These are phyloP conservation scores for Ceriagrion tenellum DNA, from an alignment of 2,888 invertebrate species.

Conservation along the genomic window DNA sequence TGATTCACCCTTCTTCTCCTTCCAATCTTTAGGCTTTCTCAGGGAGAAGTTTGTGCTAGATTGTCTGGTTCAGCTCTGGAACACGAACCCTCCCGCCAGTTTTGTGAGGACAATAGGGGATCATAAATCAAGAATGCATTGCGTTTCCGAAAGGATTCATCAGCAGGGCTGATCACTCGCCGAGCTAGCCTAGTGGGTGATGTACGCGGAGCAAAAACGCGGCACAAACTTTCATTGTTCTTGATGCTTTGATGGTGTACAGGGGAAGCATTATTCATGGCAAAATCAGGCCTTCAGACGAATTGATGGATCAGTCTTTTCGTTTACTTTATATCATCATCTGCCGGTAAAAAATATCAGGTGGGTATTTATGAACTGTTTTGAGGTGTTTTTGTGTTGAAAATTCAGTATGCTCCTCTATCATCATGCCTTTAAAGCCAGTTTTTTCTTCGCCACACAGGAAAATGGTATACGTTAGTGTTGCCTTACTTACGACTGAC, in stretches of 20 bases:
- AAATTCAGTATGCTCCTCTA: too few relatives aligned
- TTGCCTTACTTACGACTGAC: too few relatives aligned
- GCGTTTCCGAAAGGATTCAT: constrained; percentile 16
- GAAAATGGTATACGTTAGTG: too few relatives aligned
- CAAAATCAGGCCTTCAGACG: not conserved
- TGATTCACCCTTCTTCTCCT: not conserved
- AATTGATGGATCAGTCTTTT: not conserved
- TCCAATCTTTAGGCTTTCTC: not conserved
- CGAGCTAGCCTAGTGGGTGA: not conserved
- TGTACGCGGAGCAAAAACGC: not conserved
- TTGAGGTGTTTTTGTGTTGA: too few relatives aligned
- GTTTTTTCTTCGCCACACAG: too few relatives aligned
- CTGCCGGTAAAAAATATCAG: too few relatives aligned
- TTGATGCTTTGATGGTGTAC: not conserved
- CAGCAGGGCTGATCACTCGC: constrained; percentile 25
- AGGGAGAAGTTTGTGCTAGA: not conserved
- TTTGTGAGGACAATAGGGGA: not conserved
- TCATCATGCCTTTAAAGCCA: too few relatives aligned
- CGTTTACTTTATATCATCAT: not conserved
- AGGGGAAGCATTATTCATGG: not conserved
- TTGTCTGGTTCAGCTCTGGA: not conserved
- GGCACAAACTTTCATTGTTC: not conserved
- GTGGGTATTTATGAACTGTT: too few relatives aligned
- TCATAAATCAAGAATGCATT: constrained; percentile 50
- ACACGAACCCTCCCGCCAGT: not conserved